Percentiles rank a stretch among this genome's conserved stretches.
Evolutionary conservation across 2,888 invertebrate genomes (phyloP).

Genomic region (Liodrosophila aerea): DNA sequence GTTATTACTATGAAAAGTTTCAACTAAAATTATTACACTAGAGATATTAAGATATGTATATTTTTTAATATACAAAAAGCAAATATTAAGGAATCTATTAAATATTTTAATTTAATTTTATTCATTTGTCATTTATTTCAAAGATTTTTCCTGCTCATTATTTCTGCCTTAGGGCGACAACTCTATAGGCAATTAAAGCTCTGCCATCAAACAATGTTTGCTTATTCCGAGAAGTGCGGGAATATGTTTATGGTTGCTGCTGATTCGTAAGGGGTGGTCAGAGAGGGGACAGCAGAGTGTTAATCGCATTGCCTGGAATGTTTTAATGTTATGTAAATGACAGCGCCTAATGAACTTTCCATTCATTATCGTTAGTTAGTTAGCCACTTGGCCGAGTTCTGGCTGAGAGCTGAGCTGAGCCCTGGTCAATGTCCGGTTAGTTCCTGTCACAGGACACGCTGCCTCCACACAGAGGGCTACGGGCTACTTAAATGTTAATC

Average conservation of each 20-base stretch:
- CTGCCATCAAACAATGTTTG: slow-evolving; percentile 7
- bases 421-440: slow-evolving; percentile 54
- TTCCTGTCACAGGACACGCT: slow-evolving; percentile 23
- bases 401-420: slow-evolving; percentile 1
- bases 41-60: too few relatives aligned
- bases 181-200: slow-evolving; percentile 39
- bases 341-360: slow-evolving; percentile 76
- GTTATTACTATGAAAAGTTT: too few relatives aligned
- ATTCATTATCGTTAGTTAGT: slow-evolving; percentile 77
- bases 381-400: slow-evolving; percentile 26
- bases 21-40: too few relatives aligned
- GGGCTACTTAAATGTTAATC: slow-evolving; percentile 68
- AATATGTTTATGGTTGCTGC: slow-evolving; percentile 36
- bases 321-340: slow-evolving; percentile 77
- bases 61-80: too few relatives aligned
- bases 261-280: slow-evolving; percentile 4
- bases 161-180: slow-evolving; percentile 17
- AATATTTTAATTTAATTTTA: too few relatives aligned
- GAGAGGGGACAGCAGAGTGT: slow-evolving; percentile 9
- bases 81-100: too few relatives aligned
- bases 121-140: too few relatives aligned
- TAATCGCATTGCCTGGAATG: slow-evolving; percentile 53
- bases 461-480: slow-evolving; percentile 20
- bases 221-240: neutral
- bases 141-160: too few relatives aligned